Conservation (phyloP, 2,888 invertebrate genomes). For the Coremacera marginata region DNA sequence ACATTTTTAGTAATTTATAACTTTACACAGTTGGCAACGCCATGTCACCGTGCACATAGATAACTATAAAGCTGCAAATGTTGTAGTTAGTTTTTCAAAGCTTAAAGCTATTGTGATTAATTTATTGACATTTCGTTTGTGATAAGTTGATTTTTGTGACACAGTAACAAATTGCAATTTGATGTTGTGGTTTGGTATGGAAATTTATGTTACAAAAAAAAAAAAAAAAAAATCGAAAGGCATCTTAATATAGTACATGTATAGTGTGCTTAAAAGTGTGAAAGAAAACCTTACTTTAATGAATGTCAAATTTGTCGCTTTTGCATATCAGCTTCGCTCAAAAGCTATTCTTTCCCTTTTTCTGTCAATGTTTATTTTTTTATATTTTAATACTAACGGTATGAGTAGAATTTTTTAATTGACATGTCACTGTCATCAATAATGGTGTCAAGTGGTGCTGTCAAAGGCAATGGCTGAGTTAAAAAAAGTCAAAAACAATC, state of each 20-base stretch:
- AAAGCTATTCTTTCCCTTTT: not conserved
- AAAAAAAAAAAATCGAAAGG: too few relatives aligned
- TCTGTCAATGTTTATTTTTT: not conserved
- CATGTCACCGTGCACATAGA: not conserved
- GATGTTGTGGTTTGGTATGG: not conserved
- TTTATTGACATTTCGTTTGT: conserved; percentile 33
- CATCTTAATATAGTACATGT: too few relatives aligned
- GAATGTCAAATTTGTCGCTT: too few relatives aligned
- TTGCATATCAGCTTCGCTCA: not conserved
- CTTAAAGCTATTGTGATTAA: conserved; percentile 26
- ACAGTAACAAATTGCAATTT: conserved; percentile 14
- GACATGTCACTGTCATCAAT: not conserved
- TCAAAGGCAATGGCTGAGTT: not conserved
- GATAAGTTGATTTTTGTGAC: conserved; percentile 32
- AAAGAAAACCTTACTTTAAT: too few relatives aligned
- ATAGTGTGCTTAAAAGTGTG: too few relatives aligned
- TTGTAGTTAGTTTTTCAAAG: not conserved
- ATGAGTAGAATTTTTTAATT: not conserved
- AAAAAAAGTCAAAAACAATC: not conserved
- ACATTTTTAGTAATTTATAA: conserved; percentile 16
- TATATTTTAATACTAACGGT: not conserved
- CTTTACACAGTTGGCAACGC: conserved; percentile 2
- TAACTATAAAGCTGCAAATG: too few relatives aligned
- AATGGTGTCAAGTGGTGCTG: conserved; percentile 12
- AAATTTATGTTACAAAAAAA: not conserved